Evolutionary conservation across 1,140 invertebrate genomes (phyloP).

Genomic region (Pollicipes pollicipes): DNA sequence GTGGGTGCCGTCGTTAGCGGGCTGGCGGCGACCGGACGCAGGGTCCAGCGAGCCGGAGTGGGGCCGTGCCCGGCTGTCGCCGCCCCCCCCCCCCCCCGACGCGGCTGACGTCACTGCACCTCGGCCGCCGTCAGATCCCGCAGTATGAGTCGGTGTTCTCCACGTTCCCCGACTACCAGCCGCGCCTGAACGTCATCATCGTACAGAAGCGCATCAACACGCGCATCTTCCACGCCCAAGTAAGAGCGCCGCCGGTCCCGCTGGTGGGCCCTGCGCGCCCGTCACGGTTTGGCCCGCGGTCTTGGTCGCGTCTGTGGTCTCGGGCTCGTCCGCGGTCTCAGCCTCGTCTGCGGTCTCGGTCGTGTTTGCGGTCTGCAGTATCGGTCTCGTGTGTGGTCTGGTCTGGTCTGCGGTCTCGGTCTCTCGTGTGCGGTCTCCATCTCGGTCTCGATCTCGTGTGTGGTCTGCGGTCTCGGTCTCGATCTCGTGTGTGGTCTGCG

Average conservation of each 20-base stretch:
- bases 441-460: no score
- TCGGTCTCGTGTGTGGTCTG: no score
- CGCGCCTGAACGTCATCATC: constrained; percentile 55
- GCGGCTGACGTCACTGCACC: not conserved
- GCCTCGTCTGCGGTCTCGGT: not conserved
- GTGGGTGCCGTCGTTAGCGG: no score
- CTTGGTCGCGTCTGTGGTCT: not conserved
- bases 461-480: no score
- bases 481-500: no score
- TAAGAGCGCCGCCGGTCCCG: no score
- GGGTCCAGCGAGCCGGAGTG: constrained; percentile 29
- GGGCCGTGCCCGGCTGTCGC: not conserved
- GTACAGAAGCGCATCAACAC: constrained; percentile 85
- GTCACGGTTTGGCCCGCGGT: not conserved
- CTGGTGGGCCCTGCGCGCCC: not conserved
- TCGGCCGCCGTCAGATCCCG: no score
- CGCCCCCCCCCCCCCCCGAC: no score
- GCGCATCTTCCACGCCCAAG: constrained; percentile 39
- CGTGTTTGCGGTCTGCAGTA: no score
- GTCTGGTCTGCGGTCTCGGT: no score
- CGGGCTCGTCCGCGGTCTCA: not conserved
- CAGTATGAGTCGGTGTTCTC: not conserved
- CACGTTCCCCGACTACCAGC: constrained; percentile 30
- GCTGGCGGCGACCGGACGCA: no score
- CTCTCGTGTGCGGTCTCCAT: no score